Evolutionary conservation across 2,888 invertebrate species (phyloP).

Genomic region (Physocephala rufipes): DNA sequence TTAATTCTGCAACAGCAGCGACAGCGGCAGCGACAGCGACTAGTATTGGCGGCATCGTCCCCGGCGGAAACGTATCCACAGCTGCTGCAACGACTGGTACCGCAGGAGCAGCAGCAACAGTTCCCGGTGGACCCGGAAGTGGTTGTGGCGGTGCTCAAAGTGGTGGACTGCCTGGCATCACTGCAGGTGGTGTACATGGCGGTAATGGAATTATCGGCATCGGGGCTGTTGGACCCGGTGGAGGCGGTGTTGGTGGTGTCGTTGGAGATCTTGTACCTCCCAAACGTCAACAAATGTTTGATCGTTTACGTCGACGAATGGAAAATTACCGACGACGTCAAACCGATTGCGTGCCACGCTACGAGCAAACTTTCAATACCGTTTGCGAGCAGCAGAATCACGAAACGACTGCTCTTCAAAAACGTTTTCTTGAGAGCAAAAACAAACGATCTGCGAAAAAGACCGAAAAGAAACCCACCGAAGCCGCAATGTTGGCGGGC

Average conservation of each 20-base stretch:
- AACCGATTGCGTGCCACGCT: slow-evolving; percentile 85
- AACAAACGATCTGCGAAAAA: slow-evolving; percentile 88
- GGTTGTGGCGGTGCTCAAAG: slow-evolving; percentile 34
- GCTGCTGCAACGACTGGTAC: slow-evolving; percentile 34
- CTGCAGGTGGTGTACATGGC: slow-evolving; percentile 18
- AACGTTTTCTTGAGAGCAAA: slow-evolving; percentile 90
- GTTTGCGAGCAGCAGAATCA: slow-evolving; percentile 90
- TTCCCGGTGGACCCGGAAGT: slow-evolving; percentile 41
- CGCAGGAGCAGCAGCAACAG: slow-evolving; percentile 44
- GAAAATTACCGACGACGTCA: slow-evolving; percentile 88
- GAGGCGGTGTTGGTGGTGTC: slow-evolving; percentile 26
- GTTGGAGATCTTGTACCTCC: slow-evolving; percentile 75
- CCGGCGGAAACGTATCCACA: slow-evolving; percentile 33
- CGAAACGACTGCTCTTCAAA: slow-evolving; percentile 87
- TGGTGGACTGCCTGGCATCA: slow-evolving; percentile 36
- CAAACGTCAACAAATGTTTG: slow-evolving; percentile 86
- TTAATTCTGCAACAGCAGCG: slow-evolving; percentile 52
- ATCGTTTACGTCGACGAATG: slow-evolving; percentile 84
- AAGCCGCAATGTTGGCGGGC: slow-evolving; percentile 61
- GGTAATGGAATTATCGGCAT: slow-evolving; percentile 32
- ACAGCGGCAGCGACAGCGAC: slow-evolving; percentile 57
- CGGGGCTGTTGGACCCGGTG: slow-evolving; percentile 38
- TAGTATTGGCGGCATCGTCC: slow-evolving; percentile 26
- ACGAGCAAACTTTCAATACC: slow-evolving; percentile 87
- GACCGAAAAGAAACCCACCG: slow-evolving; percentile 72